phyloP scores from a whole-genome alignment of 1,140 invertebrate genomes.

The Solenopsis invicta region DNA sequence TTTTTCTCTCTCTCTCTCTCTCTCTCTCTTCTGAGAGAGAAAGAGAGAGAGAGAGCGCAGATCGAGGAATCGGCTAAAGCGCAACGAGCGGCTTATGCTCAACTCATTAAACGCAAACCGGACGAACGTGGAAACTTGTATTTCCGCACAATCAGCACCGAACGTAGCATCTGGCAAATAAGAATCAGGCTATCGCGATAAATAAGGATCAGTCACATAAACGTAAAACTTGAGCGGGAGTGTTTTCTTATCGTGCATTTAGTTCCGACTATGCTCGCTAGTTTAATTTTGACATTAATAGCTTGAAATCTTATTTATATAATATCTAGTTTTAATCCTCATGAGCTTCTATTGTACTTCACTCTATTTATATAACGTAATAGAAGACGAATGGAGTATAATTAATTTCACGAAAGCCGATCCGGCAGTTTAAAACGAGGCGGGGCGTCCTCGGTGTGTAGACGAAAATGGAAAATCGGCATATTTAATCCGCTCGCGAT shows the following conservation, averaged over 20 bases:
- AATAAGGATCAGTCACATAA: slow-evolving; percentile 19
- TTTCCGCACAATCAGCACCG: neutral
- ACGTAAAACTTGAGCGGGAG: neutral
- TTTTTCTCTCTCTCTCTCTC: neutral
- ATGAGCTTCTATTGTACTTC: neutral
- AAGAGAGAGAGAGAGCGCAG: neutral
- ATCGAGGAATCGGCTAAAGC: slow-evolving; percentile 50
- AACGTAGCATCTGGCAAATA: slow-evolving; percentile 12
- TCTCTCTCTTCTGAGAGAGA: neutral
- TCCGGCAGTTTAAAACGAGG: neutral
- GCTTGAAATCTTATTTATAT: neutral
- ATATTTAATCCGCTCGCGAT: slow-evolving; percentile 34
- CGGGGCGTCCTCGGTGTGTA: no score
- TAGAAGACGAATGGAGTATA: neutral
- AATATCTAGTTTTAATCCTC: neutral
- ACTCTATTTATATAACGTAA: neutral
- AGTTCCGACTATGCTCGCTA: neutral
- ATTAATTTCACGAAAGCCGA: slow-evolving; percentile 14
- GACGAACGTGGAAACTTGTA: slow-evolving; percentile 43
- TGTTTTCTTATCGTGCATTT: neutral
- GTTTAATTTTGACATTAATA: slow-evolving; percentile 1
- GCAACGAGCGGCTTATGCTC: slow-evolving; percentile 55
- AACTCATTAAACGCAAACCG: slow-evolving; percentile 46
- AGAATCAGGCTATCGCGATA: slow-evolving; percentile 11
- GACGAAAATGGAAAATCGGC: slow-evolving; percentile 42